phyloP scores from a whole-genome alignment of 1,140 invertebrate genomes.

The Venustaconcha ellipsiformis region DNA sequence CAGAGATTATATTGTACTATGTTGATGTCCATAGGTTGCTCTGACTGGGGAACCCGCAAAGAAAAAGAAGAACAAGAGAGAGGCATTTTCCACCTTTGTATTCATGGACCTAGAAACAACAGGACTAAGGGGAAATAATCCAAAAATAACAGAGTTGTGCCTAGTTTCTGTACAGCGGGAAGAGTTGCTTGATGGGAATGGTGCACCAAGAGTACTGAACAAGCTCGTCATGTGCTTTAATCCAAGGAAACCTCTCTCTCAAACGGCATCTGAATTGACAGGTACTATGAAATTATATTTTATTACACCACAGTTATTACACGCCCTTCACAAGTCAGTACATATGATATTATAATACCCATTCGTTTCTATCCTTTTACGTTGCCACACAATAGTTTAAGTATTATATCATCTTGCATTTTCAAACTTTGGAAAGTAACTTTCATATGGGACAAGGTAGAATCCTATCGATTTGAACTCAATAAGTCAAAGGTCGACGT shows the following conservation, averaged over 20 bases:
- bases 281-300: slow-evolving; percentile 29
- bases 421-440: no score
- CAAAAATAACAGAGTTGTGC: slow-evolving; percentile 58
- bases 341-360: not conserved
- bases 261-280: slow-evolving; percentile 44
- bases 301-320: not conserved
- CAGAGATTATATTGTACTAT: no score
- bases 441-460: no score
- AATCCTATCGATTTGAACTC: no score
- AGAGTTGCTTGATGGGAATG: slow-evolving; percentile 36
- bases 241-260: slow-evolving; percentile 46
- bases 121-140: slow-evolving; percentile 40
- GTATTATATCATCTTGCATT: no score
- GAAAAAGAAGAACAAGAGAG: not conserved
- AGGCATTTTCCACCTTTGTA: slow-evolving; percentile 38
- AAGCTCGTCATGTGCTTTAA: slow-evolving; percentile 59
- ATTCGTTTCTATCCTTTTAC: no score
- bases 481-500: no score
- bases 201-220: slow-evolving; percentile 49
- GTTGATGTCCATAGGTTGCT: no score
- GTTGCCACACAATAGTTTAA: no score
- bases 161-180: slow-evolving; percentile 52
- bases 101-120: slow-evolving; percentile 62
- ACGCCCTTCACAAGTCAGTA: not conserved
- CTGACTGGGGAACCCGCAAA: no score